Evolutionary conservation across 2,888 invertebrate species (phyloP).

Genomic region (Chaetoderma sp.): DNA sequence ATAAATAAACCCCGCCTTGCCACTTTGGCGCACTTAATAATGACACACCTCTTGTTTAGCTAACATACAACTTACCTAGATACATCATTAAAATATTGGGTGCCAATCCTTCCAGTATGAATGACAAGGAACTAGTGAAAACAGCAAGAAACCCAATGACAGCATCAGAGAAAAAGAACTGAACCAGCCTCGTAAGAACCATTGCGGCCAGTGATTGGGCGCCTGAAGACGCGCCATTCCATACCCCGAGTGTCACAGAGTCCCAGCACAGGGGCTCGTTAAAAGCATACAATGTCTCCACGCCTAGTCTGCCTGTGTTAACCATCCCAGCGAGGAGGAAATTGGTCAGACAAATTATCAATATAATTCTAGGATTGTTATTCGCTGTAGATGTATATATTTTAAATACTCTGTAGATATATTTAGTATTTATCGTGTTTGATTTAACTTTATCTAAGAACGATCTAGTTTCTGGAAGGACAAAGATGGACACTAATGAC

Average conservation of each 20-base stretch:
- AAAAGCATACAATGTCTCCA: constrained; percentile 39
- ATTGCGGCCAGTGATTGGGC: constrained; percentile 29
- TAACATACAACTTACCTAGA: constrained; percentile 38
- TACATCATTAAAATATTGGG: constrained; percentile 29
- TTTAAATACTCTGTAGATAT: not conserved
- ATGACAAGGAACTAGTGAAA: constrained; percentile 19
- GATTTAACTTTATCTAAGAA: not conserved
- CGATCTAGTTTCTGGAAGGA: constrained; percentile 36
- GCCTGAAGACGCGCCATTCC: constrained; percentile 18
- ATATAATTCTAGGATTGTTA: not conserved
- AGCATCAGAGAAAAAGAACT: constrained; percentile 34
- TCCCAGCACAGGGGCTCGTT: constrained; percentile 43
- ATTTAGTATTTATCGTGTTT: not conserved
- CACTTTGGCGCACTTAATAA: no score
- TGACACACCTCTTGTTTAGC: no score
- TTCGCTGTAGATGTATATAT: not conserved
- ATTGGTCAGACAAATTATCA: not conserved
- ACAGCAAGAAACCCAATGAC: constrained; percentile 33
- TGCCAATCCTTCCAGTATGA: constrained; percentile 34
- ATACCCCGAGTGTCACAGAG: constrained; percentile 38
- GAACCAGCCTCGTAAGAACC: constrained; percentile 29
- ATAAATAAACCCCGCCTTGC: no score
- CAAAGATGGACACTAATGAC: constrained; percentile 20
- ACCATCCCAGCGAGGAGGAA: constrained; percentile 24
- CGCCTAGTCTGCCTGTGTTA: constrained; percentile 21